Evolutionary conservation across 2,888 invertebrate species (phyloP), one percentile per base, ranked within the genome.

Genomic region (Hirtodrosophila alboralis): DNA sequence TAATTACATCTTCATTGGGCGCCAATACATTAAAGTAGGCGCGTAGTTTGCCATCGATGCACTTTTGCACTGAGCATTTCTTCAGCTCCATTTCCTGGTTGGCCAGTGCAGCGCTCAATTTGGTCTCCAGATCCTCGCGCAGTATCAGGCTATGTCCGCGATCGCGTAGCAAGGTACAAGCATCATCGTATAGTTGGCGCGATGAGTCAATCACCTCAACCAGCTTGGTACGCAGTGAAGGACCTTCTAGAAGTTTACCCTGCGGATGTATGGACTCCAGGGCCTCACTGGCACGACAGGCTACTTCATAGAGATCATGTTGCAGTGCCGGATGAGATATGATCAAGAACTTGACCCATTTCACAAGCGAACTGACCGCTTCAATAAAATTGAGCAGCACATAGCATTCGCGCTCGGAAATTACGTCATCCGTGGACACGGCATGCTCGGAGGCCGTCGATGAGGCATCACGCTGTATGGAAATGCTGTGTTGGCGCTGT

Each of bases 361-460:
- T 96, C n/a, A 96, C 95, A n/a, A 97, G 92, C 0, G 95, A 94
- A 54, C 95, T 95, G 41, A 96, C 93, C 23, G 95, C 95, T 88
- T 97, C 97, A 14, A 97, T 94, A 86, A 97, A 94, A 33, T 93
- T 94, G 4, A 96, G 91, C 1, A 98, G 91, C 1, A 91, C 80
- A 71, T 90, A 90, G 37, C 88, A 90, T 49, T 91, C 91, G 1
- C 89, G 87, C 38, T 92, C 92, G 0, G 91, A 90, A 60, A 93
- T 92, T 9, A 91, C 73, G 8, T 91, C 89, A 28, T 92, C 92
- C 1, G 91, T 91, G 4, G 87, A 81, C 1, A 73, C 65, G 1
- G 89, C 83, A 34, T 89, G 83, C 40, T 90, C 91, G 0, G 89
- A 90, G 10, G 86, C 85, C 28, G 90, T 88, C 59, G 91, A 87